Conservation (phyloP, 2,888 invertebrate genomes). For the Dichetophora obliterata region DNA sequence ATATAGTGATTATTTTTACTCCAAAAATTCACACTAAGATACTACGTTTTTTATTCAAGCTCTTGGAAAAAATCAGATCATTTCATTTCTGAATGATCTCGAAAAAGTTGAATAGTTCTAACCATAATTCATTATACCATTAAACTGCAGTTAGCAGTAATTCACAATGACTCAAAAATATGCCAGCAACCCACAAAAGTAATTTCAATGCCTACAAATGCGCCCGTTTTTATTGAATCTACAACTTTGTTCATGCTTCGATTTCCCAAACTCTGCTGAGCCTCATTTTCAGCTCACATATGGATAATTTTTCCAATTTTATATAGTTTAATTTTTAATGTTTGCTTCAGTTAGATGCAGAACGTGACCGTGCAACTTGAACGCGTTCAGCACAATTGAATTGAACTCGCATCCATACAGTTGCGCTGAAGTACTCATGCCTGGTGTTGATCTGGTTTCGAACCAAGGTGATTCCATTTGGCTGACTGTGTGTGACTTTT, state of each 20-base stretch:
- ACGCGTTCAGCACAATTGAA: conserved; percentile 22
- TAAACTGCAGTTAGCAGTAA: too few species aligned
- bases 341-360: conserved; percentile 33
- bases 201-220: too few species aligned
- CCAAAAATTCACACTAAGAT: too few species aligned
- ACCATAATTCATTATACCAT: too few species aligned
- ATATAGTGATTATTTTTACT: too few species aligned
- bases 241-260: neutral
- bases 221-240: too few species aligned
- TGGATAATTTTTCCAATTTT: conserved; percentile 51
- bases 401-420: conserved; percentile 25
- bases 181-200: too few species aligned
- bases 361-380: conserved; percentile 49
- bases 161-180: too few species aligned
- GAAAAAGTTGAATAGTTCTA: too few species aligned
- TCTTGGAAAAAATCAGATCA: too few species aligned
- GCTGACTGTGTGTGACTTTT: conserved; percentile 24
- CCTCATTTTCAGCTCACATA: conserved; percentile 58
- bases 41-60: too few species aligned
- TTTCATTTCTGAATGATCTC: too few species aligned
- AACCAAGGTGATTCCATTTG: conserved; percentile 25
- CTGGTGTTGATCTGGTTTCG: conserved; percentile 1
- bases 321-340: neutral
- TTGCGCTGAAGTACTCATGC: neutral
- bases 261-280: conserved; percentile 37